Percentiles rank a stretch among this genome's conserved stretches.
Conservation (phyloP, 2,797 vertebrate genomes). For the Girardinus metallicus region DNA sequence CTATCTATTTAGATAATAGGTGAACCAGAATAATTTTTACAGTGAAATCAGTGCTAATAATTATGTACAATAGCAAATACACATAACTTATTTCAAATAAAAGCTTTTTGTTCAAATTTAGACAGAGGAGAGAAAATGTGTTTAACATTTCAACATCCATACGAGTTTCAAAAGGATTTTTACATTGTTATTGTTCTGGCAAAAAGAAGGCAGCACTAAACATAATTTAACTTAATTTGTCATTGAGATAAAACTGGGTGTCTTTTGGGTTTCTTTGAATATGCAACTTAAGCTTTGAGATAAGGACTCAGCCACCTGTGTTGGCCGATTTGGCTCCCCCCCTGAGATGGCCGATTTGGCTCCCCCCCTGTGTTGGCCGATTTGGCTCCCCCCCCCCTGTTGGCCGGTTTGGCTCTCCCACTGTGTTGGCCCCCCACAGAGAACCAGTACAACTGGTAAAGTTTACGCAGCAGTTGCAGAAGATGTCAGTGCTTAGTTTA, state of each 20-base stretch:
- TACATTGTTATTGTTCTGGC: not conserved
- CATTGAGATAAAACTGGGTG: not conserved
- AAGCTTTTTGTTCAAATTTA: not conserved
- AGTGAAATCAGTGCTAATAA: not conserved
- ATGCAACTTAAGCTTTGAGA: not conserved
- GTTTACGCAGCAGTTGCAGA: too few species aligned
- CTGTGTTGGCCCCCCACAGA: too few species aligned
- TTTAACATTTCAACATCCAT: not conserved
- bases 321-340: too few species aligned
- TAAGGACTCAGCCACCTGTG: not conserved
- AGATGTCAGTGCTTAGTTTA: too few species aligned
- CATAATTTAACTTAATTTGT: not conserved
- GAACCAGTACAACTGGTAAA: too few species aligned
- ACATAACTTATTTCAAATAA: not conserved
- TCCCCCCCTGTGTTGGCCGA: too few species aligned
- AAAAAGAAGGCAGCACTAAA: not conserved
- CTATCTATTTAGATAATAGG: not conserved
- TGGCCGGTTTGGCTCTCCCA: too few species aligned
- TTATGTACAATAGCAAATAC: not conserved
- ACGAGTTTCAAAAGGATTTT: not conserved
- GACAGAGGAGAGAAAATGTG: not conserved
- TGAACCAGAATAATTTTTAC: not conserved
- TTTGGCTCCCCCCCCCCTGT: too few species aligned
- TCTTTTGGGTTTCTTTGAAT: not conserved
- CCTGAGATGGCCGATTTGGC: too few species aligned